Evolutionary conservation across 2,113 vertebrate genomes (phyloP).

Genomic region (Hemiprocne comata): DNA sequence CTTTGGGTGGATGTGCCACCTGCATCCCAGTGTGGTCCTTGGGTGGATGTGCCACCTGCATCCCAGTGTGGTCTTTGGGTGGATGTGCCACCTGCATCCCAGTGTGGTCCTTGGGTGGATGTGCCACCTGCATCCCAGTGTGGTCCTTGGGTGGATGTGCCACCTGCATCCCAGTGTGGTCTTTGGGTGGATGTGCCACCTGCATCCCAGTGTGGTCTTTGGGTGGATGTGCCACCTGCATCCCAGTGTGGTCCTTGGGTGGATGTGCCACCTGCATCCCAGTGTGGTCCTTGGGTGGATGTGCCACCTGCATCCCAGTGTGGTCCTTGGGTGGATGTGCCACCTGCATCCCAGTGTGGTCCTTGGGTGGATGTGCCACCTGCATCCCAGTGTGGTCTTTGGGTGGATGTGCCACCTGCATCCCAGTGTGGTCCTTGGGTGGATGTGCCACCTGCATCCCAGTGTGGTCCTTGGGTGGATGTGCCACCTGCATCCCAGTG

Average conservation of each 20-base stretch:
- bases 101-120: accelerated
- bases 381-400: too few relatives aligned
- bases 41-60: not conserved
- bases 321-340: not conserved
- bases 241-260: too few relatives aligned
- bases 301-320: too few relatives aligned
- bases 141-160: not conserved
- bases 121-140: not conserved
- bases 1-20: not conserved
- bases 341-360: not conserved
- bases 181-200: too few relatives aligned
- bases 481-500: too few relatives aligned
- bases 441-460: too few relatives aligned
- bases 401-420: not conserved
- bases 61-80: accelerated
- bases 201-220: too few relatives aligned
- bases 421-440: too few relatives aligned
- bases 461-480: too few relatives aligned
- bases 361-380: too few relatives aligned
- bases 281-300: too few relatives aligned
- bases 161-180: not conserved
- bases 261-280: too few relatives aligned
- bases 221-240: not conserved
- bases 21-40: accelerated
- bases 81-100: not conserved